Conservation (phyloP, 1,140 invertebrate genomes). For the Teleopsis dalmanni region DNA sequence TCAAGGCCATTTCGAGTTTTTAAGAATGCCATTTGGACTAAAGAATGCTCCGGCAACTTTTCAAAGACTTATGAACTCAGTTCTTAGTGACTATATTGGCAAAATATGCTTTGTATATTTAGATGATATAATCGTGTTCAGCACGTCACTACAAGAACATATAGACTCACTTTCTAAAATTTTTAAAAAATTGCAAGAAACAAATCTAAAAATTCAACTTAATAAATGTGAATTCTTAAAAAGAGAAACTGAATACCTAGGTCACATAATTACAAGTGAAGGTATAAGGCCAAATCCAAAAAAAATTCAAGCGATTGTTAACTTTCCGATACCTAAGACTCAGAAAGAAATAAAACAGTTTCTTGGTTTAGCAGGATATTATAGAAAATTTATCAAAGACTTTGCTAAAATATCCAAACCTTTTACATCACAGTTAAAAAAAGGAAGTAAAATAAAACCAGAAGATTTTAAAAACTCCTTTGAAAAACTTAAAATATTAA, state of each 20-base stretch:
- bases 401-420: neutral
- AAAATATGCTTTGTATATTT: conserved; percentile 13
- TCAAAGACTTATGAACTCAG: conserved; percentile 19
- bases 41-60: conserved; percentile 17
- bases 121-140: conserved; percentile 20
- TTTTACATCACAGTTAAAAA: conserved; percentile 2
- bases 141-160: conserved; percentile 14
- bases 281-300: neutral
- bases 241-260: conserved; percentile 15
- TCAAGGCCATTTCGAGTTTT: conserved; percentile 13
- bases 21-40: conserved; percentile 11
- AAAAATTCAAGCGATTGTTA: neutral
- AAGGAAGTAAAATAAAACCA: neutral
- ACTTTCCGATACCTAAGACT: neutral
- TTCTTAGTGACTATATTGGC: conserved; percentile 22
- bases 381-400: conserved; percentile 1
- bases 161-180: conserved; percentile 4
- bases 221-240: conserved; percentile 46
- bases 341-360: neutral
- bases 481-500: conserved; percentile 10
- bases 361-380: neutral
- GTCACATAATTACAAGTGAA: neutral
- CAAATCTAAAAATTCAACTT: conserved; percentile 43
- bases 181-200: neutral
- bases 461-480: conserved; percentile 5